Percentiles rank a stretch among this genome's conserved stretches.
These are phyloP conservation scores for Dicycla oo DNA, from an alignment of 2,888 invertebrate genomes.

Conservation along the genomic window DNA sequence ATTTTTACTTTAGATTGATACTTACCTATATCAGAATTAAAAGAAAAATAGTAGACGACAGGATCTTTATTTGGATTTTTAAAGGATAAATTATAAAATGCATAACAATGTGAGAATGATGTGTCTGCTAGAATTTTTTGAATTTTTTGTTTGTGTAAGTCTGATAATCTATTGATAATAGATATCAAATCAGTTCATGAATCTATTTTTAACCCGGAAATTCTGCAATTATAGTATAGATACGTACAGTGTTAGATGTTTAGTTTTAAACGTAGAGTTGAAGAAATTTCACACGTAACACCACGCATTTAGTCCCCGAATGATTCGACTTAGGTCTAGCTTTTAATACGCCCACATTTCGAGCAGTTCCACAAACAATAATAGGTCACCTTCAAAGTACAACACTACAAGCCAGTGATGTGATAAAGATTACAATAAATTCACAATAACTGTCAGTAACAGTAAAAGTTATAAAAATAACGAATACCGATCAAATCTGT, in stretches of 20 bases:
- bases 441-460: slow-evolving; percentile 26
- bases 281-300: no score
- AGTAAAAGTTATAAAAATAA: slow-evolving; percentile 53
- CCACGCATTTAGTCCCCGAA: neutral
- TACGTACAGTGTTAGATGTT: neutral
- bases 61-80: no score
- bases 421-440: slow-evolving; percentile 47
- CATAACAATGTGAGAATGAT: neutral
- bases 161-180: neutral
- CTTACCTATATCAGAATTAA: no score
- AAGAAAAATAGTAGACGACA: no score
- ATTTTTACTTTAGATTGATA: neutral
- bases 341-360: neutral
- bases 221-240: neutral
- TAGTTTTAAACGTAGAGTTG: no score
- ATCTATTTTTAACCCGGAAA: neutral
- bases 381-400: slow-evolving; percentile 54
- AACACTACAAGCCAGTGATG: slow-evolving; percentile 45
- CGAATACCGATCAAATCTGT: slow-evolving; percentile 60
- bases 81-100: no score
- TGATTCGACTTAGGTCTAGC: neutral
- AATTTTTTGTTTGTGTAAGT: neutral
- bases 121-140: no score
- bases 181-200: no score
- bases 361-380: neutral